These are phyloP conservation scores for Pedionomus torquatus DNA, from an alignment of 2,113 vertebrate species.

Conservation along the genomic window DNA sequence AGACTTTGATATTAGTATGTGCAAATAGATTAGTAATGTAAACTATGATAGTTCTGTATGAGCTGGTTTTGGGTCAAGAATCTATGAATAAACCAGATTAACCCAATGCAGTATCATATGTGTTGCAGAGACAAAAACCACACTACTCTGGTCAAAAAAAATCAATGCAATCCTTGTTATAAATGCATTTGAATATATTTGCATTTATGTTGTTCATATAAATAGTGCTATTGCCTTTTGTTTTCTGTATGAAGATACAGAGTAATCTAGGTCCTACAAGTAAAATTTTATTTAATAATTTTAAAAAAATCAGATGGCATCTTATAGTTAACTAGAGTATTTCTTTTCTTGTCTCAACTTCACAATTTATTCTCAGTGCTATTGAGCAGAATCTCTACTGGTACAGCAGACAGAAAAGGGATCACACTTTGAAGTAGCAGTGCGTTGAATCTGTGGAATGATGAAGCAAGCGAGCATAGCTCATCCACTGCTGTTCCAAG, in stretches of 20 bases:
- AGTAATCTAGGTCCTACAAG: not conserved
- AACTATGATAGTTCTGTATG: not conserved
- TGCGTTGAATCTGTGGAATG: not conserved
- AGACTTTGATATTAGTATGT: not conserved
- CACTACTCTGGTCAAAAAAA: not conserved
- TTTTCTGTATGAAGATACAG: not conserved
- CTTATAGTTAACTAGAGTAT: not conserved
- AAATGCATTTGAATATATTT: not conserved
- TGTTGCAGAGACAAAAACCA: not conserved
- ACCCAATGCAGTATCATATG: not conserved
- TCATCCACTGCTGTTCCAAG: not conserved
- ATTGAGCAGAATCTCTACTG: not conserved
- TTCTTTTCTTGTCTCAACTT: not conserved
- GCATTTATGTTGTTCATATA: not conserved
- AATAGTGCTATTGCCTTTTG: not conserved
- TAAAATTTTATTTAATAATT: not conserved
- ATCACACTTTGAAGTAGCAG: not conserved
- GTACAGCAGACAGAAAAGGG: not conserved
- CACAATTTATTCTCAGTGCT: not conserved
- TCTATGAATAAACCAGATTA: not conserved
- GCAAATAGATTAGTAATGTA: not conserved
- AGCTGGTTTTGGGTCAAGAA: not conserved
- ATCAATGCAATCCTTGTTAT: not conserved
- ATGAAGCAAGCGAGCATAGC: not conserved
- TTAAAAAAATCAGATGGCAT: not conserved